These are phyloP conservation scores for Mesembrinibis cayennensis DNA, from an alignment of 2,113 vertebrate genomes.

Conservation along the genomic window DNA sequence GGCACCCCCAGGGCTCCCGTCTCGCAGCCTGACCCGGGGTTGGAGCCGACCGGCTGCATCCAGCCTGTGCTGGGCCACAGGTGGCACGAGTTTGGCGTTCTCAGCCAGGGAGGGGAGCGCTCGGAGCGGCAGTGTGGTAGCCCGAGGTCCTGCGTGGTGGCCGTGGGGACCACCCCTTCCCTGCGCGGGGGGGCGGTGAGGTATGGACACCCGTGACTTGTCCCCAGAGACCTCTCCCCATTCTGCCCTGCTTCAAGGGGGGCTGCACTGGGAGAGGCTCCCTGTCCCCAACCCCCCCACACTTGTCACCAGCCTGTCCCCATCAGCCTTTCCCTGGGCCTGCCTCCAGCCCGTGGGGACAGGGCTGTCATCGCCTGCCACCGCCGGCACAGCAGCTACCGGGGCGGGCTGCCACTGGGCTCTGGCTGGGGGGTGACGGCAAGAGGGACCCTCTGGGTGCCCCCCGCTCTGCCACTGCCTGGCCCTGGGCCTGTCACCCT, in stretches of 20 bases:
- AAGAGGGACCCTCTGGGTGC: background rate
- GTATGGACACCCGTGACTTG: background rate
- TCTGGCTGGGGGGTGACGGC: background rate
- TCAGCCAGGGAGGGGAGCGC: background rate
- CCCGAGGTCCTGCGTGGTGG: background rate
- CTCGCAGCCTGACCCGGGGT: rapidly evolving
- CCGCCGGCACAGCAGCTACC: background rate
- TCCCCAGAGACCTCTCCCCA: background rate
- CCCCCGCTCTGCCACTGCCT: background rate
- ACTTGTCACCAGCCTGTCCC: background rate
- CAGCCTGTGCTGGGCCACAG: background rate
- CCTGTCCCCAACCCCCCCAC: rapidly evolving
- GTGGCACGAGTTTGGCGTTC: background rate
- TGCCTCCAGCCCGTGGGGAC: background rate
- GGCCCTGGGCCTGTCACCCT: background rate
- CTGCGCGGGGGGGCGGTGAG: rapidly evolving
- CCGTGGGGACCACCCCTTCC: background rate
- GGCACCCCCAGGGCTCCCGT: rapidly evolving
- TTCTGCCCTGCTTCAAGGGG: background rate
- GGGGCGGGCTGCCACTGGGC: background rate
- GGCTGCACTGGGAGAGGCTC: background rate
- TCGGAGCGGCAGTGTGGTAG: background rate
- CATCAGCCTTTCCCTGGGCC: background rate
- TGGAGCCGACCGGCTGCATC: rapidly evolving
- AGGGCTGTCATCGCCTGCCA: background rate